Percentiles rank a stretch among this genome's conserved stretches.
phyloP scores from a whole-genome alignment of 2,113 vertebrate species.

The Tachysurus fulvidraco region DNA sequence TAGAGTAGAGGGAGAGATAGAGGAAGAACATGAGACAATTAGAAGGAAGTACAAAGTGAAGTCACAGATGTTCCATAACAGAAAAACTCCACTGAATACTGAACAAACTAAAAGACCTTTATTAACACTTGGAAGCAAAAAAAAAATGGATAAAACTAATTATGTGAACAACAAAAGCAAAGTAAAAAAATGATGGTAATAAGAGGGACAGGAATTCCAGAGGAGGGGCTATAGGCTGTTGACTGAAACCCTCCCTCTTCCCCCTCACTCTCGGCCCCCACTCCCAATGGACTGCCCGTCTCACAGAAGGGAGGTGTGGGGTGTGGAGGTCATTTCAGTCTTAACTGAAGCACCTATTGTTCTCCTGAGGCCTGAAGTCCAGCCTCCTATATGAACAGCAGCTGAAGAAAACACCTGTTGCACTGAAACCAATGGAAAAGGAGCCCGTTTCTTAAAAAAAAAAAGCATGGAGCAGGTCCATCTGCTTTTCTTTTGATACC shows the following conservation, averaged over 20 bases:
- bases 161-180: neutral
- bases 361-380: slow-evolving; percentile 26
- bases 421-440: slow-evolving; percentile 37
- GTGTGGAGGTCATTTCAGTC: slow-evolving; percentile 43
- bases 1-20: slow-evolving; percentile 35
- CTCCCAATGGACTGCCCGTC: slow-evolving; percentile 22
- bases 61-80: neutral
- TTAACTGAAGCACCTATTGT: slow-evolving; percentile 59
- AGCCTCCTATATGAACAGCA: slow-evolving; percentile 50
- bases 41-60: slow-evolving; percentile 10
- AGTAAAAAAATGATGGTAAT: slow-evolving; percentile 12
- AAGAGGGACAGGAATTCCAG: slow-evolving; percentile 52
- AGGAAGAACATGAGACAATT: slow-evolving; percentile 8
- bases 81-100: neutral
- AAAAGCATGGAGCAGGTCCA: slow-evolving; percentile 10
- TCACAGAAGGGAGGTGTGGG: slow-evolving; percentile 38
- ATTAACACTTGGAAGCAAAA: neutral
- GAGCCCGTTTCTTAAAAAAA: slow-evolving; percentile 30
- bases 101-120: neutral
- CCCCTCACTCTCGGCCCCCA: slow-evolving; percentile 37
- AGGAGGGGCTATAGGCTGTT: slow-evolving; percentile 11
- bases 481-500: neutral
- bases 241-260: slow-evolving; percentile 35
- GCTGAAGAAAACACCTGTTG: slow-evolving; percentile 62
- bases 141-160: neutral